phyloP scores from a whole-genome alignment of 2,797 vertebrate genomes.

The Dendrocincla fuliginosa region DNA sequence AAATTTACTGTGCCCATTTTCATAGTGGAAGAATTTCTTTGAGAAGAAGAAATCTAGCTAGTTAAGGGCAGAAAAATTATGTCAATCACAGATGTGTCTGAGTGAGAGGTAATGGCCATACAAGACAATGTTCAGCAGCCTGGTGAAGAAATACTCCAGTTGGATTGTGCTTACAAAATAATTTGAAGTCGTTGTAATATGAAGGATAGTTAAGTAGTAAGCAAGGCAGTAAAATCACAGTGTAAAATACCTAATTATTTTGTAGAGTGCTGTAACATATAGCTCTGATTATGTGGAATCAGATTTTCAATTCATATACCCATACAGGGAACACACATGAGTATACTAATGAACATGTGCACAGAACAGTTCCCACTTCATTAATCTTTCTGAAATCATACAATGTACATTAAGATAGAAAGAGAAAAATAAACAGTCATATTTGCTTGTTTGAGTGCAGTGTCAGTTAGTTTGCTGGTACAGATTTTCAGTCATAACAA shows the following conservation, averaged over 20 bases:
- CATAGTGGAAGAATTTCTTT: not conserved
- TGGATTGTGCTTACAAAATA: not conserved
- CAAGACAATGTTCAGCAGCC: not conserved
- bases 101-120: not conserved
- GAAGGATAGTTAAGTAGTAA: not conserved
- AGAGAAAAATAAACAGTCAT: not conserved
- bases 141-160: not conserved
- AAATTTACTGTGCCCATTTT: not conserved
- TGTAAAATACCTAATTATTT: not conserved
- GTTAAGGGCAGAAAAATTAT: not conserved
- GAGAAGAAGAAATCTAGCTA: not conserved
- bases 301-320: not conserved
- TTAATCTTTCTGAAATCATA: not conserved
- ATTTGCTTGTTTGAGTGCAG: not conserved
- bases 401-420: not conserved
- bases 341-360: not conserved
- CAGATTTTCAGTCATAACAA: not conserved
- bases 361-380: not conserved
- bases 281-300: not conserved
- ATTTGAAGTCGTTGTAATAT: not conserved
- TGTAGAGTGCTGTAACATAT: not conserved
- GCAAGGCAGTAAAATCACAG: not conserved
- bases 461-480: not conserved
- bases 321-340: not conserved
- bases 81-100: not conserved